Evolutionary conservation across 2,113 vertebrate species (phyloP).

Genomic region (Micronisus gabar): DNA sequence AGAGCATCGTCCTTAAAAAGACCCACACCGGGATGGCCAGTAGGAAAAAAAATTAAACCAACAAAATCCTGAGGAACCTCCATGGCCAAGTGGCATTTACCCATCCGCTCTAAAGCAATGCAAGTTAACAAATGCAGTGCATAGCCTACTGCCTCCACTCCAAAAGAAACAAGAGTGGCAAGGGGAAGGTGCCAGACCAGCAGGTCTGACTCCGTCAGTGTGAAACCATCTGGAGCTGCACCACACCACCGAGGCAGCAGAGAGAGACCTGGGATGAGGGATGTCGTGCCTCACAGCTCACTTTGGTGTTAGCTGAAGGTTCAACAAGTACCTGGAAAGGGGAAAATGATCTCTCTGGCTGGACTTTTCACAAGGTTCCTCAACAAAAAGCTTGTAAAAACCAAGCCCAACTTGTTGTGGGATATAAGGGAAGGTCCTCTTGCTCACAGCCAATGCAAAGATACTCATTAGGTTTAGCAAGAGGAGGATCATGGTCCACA

Average conservation of each 20-base stretch:
- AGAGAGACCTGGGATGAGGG: fast-evolving
- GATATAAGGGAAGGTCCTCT: background rate
- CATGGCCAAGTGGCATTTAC: background rate
- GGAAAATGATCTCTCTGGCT: background rate
- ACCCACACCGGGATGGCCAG: background rate
- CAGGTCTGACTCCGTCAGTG: fast-evolving
- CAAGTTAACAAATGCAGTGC: fast-evolving
- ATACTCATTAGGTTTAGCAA: background rate
- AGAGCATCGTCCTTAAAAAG: background rate
- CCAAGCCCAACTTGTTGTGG: background rate
- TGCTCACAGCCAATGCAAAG: background rate
- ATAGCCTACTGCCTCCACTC: background rate
- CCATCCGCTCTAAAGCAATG: background rate
- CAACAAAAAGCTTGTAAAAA: background rate
- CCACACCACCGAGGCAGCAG: too few species aligned
- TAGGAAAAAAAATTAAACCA: background rate
- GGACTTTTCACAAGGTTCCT: background rate
- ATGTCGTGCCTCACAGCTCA: background rate
- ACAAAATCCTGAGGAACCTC: background rate
- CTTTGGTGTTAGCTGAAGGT: background rate
- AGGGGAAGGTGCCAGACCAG: background rate
- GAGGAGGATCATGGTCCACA: background rate
- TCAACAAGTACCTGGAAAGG: background rate
- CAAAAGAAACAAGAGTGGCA: background rate
- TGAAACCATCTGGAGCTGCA: background rate